These are phyloP conservation scores for Amblyteles armatorius DNA, from an alignment of 2,888 invertebrate species.

Conservation along the genomic window DNA sequence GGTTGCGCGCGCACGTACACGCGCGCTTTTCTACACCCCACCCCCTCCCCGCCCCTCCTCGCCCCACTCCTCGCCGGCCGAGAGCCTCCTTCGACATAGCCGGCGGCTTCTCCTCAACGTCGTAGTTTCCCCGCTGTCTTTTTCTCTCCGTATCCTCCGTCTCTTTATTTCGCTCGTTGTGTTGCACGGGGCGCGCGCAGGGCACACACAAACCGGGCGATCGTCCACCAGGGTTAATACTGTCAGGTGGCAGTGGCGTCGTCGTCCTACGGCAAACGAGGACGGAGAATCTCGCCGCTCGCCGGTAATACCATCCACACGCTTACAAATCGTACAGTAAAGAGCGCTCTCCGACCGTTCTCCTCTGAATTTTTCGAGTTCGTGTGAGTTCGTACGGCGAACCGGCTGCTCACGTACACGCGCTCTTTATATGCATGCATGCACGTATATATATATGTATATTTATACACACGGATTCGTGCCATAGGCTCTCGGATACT, in stretches of 20 bases:
- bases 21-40: constrained; percentile 29
- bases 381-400: not conserved
- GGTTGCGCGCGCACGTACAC: constrained; percentile 19
- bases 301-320: constrained; percentile 13
- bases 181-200: not conserved
- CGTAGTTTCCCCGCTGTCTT: constrained; percentile 46
- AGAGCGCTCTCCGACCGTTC: constrained; percentile 35
- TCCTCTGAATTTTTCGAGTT: constrained; percentile 1
- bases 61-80: constrained; percentile 2
- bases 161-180: constrained; percentile 41
- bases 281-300: constrained; percentile 24
- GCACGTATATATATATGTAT: not conserved
- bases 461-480: constrained; percentile 4
- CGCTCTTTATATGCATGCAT: not conserved
- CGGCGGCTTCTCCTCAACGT: constrained; percentile 66
- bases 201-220: not conserved
- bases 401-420: constrained; percentile 12
- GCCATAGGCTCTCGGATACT: constrained; percentile 48
- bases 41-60: not conserved
- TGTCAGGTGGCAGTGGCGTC: constrained; percentile 48
- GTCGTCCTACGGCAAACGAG: constrained; percentile 43
- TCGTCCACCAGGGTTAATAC: constrained; percentile 48
- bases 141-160: constrained; percentile 12
- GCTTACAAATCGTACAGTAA: constrained; percentile 5
- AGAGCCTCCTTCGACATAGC: constrained; percentile 67